Conservation (phyloP, 2,797 vertebrate genomes). For the Epinephelus malabaricus region DNA sequence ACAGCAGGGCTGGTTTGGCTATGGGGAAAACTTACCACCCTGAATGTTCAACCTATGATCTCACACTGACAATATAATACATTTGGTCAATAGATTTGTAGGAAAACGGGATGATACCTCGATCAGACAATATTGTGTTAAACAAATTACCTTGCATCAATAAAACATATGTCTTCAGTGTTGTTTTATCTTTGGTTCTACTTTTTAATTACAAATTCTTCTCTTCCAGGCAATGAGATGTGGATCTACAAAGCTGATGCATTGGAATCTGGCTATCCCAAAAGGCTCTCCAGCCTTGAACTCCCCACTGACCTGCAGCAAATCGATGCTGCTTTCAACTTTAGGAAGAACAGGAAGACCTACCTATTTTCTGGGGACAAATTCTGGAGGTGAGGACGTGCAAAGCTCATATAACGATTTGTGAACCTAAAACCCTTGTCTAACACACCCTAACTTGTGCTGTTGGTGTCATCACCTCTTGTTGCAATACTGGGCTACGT, state of each 20-base stretch:
- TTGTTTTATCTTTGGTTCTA: background rate
- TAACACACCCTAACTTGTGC: slow-evolving; percentile 6
- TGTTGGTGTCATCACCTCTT: slow-evolving; percentile 30
- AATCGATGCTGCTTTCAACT: slow-evolving; percentile 95
- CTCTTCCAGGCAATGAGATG: slow-evolving; percentile 91
- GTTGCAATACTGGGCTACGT: background rate
- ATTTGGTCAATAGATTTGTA: slow-evolving; percentile 21
- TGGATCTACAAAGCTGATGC: slow-evolving; percentile 94
- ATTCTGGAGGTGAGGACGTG: slow-evolving; percentile 95
- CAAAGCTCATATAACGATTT: background rate
- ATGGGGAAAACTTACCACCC: background rate
- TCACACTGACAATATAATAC: background rate
- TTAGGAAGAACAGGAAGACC: slow-evolving; percentile 95
- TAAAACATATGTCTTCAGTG: background rate
- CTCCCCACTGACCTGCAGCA: slow-evolving; percentile 90
- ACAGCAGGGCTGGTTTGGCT: slow-evolving; percentile 24
- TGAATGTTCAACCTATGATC: slow-evolving; percentile 13
- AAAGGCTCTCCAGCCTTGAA: slow-evolving; percentile 91
- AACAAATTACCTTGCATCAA: background rate
- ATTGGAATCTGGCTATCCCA: slow-evolving; percentile 94
- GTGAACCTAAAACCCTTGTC: background rate
- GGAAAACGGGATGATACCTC: background rate
- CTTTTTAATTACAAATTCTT: background rate
- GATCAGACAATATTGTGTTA: slow-evolving; percentile 2
- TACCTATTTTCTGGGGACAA: slow-evolving; percentile 96